Percentiles rank a stretch among this genome's conserved stretches.
Conservation (phyloP, 1,140 invertebrate species). For the Leptinotarsa undecemlineata region DNA sequence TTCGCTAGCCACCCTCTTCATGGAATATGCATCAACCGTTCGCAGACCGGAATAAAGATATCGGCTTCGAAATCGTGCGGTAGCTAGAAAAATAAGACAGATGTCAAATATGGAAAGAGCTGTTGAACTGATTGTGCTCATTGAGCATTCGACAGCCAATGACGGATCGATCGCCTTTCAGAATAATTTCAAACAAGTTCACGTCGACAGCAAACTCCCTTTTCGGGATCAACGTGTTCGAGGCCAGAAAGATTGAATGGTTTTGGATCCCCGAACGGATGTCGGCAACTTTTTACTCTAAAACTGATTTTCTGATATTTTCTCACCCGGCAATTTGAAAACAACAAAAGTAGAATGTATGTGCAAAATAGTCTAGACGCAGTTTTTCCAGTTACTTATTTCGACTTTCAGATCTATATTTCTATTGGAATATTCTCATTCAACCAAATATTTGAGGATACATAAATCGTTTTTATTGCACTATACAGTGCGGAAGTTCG, state of each 20-base stretch:
- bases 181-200: conserved; percentile 12
- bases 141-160: conserved; percentile 54
- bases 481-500: too few relatives aligned
- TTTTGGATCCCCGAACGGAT: not conserved
- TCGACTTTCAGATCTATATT: too few relatives aligned
- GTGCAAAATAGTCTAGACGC: too few relatives aligned
- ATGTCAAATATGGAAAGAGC: conserved; percentile 44
- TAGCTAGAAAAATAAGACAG: conserved; percentile 33
- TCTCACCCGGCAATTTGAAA: not conserved
- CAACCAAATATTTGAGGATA: too few relatives aligned
- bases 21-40: not conserved
- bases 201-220: conserved; percentile 4
- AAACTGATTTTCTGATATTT: not conserved
- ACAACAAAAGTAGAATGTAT: too few relatives aligned
- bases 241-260: conserved; percentile 1
- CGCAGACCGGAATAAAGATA: not conserved
- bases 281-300: not conserved
- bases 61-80: not conserved
- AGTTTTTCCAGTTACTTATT: too few relatives aligned
- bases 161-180: conserved; percentile 51
- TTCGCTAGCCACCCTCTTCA: not conserved
- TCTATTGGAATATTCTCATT: too few relatives aligned
- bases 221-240: not conserved
- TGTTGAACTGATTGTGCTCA: conserved; percentile 50
- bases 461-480: too few relatives aligned